phyloP scores from a whole-genome alignment of 2,113 vertebrate species.

The Microcebus lehilahytsara region DNA sequence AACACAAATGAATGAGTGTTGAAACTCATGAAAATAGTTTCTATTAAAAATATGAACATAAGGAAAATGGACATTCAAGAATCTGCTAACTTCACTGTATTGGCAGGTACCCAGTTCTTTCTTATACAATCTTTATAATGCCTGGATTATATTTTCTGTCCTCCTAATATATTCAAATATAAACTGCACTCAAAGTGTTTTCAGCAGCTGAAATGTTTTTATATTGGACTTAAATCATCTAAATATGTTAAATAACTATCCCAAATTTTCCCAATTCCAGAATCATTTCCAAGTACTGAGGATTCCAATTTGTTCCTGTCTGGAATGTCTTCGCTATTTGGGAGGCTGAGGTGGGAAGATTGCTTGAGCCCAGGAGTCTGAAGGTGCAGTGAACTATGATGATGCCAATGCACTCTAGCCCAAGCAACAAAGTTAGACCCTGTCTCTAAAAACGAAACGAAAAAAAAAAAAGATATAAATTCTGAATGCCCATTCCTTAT shows the following conservation, averaged over 20 bases:
- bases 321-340: neutral
- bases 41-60: neutral
- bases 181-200: neutral
- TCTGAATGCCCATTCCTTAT: neutral
- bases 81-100: neutral
- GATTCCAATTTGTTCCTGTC: neutral
- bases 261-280: neutral
- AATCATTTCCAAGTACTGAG: slow-evolving; percentile 11
- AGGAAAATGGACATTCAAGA: slow-evolving; percentile 21
- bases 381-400: no score
- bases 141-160: slow-evolving; percentile 1
- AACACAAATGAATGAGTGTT: neutral
- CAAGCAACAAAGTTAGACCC: no score
- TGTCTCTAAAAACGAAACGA: no score
- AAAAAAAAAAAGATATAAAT: neutral
- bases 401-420: no score
- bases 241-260: neutral
- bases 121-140: neutral
- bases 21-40: neutral
- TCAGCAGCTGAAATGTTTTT: slow-evolving; percentile 20
- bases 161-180: neutral
- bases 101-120: neutral
- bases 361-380: no score
- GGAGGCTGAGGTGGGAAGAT: neutral
- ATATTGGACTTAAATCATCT: slow-evolving; percentile 31